Conservation (phyloP, 2,888 invertebrate species). For the Ormyrus labotus region DNA sequence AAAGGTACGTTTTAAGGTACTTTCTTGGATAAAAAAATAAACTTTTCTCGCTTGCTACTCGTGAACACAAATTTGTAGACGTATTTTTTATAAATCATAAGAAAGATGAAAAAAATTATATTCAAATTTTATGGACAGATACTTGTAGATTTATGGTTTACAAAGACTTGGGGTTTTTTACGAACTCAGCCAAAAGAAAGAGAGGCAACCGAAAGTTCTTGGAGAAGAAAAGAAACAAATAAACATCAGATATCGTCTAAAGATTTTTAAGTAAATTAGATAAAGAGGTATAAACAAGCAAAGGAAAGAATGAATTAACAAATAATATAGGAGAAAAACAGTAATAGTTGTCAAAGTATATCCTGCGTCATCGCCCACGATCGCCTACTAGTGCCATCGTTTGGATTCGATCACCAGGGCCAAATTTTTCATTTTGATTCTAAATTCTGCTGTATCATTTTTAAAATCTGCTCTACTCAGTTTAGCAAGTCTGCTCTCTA, state of each 20-base stretch:
- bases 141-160: constrained; percentile 32
- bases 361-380: constrained; percentile 54
- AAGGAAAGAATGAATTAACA: constrained; percentile 41
- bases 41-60: no score
- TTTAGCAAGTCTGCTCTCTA: constrained; percentile 55
- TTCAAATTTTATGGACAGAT: constrained; percentile 22
- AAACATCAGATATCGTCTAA: constrained; percentile 34
- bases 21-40: not conserved
- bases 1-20: no score
- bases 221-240: constrained; percentile 35
- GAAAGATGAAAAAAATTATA: constrained; percentile 36
- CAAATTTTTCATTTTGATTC: constrained; percentile 37
- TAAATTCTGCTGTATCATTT: constrained; percentile 7
- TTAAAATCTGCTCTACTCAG: constrained; percentile 46
- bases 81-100: constrained; percentile 18
- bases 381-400: constrained; percentile 51
- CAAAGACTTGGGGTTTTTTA: constrained; percentile 55
- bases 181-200: constrained; percentile 73
- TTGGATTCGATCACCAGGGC: constrained; percentile 54
- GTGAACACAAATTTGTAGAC: not conserved
- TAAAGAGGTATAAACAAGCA: constrained; percentile 33
- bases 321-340: constrained; percentile 35
- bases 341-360: constrained; percentile 44
- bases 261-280: constrained; percentile 31
- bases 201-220: constrained; percentile 59